A percentile compares a stretch with the other conserved stretches of the same genome.
phyloP scores from a whole-genome alignment of 2,797 vertebrate genomes.

The Pelochelys cantorii region DNA sequence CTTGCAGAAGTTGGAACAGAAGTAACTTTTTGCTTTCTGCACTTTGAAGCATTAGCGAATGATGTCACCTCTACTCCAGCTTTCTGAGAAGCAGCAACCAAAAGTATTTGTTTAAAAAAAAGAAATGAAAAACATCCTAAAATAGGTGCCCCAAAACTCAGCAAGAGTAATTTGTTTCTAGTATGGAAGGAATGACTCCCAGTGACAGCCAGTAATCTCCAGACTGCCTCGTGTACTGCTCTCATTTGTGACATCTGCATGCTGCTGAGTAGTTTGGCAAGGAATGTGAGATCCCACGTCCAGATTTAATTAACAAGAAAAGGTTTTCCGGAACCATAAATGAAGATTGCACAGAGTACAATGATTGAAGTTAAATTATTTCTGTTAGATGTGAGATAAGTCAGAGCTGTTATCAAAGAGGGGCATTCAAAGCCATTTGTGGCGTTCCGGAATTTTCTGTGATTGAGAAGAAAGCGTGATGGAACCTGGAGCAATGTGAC shows the following conservation, averaged over 20 bases:
- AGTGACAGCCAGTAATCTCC: not conserved
- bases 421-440: not conserved
- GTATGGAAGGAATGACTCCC: not conserved
- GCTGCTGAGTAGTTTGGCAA: not conserved
- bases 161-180: not conserved
- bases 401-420: not conserved
- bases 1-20: constrained; percentile 1
- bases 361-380: not conserved
- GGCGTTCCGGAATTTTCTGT: constrained; percentile 46
- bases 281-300: constrained; percentile 6
- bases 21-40: constrained; percentile 39
- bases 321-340: not conserved
- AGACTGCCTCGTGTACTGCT: not conserved
- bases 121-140: not conserved
- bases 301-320: constrained; percentile 37
- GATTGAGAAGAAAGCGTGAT: constrained; percentile 60
- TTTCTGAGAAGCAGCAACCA: constrained; percentile 5
- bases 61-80: not conserved
- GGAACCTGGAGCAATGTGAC: constrained; percentile 26
- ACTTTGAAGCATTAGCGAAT: not conserved
- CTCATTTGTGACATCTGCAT: not conserved
- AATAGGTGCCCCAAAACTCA: not conserved
- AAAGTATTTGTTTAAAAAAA: constrained; percentile 11
- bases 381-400: constrained; percentile 11
- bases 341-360: not conserved